Percentiles rank a stretch among this genome's conserved stretches.
Evolutionary conservation across 2,888 invertebrate species (phyloP).

Genomic region (Phaonia tiefii): DNA sequence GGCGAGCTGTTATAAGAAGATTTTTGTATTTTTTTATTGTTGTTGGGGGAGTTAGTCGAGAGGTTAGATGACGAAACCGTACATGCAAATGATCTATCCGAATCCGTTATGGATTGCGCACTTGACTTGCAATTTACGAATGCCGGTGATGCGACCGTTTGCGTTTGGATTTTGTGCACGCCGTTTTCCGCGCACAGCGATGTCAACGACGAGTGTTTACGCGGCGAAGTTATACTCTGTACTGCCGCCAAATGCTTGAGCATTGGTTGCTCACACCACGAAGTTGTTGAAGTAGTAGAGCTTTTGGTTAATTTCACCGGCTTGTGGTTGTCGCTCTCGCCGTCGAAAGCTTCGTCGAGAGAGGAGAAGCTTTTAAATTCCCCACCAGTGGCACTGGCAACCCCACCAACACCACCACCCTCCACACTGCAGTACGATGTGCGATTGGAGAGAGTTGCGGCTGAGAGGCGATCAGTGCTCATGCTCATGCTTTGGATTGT

Average conservation of each 20-base stretch:
- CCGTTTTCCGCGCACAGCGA: conserved; percentile 69
- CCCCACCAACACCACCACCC: conserved; percentile 67
- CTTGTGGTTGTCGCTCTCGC: conserved; percentile 52
- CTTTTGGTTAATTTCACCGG: conserved; percentile 64
- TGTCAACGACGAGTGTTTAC: conserved; percentile 75
- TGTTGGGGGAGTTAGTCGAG: conserved; percentile 49
- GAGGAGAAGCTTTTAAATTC: conserved; percentile 76
- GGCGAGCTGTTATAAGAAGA: conserved; percentile 79
- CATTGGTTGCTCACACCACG: conserved; percentile 67
- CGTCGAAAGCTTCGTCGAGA: conserved; percentile 75
- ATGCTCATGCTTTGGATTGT: conserved; percentile 75
- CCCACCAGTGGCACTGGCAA: conserved; percentile 40
- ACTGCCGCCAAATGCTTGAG: conserved; percentile 72
- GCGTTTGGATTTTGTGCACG: conserved; percentile 61
- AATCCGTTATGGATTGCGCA: conserved; percentile 40
- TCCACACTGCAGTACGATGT: conserved; percentile 78
- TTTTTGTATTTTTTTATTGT: conserved; percentile 46
- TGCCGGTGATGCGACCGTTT: conserved; percentile 55
- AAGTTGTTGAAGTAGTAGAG: conserved; percentile 67
- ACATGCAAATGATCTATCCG: conserved; percentile 56
- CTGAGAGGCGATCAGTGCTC: conserved; percentile 73
- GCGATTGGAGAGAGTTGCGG: conserved; percentile 77
- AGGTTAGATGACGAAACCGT: conserved; percentile 59
- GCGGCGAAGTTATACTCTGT: conserved; percentile 76
- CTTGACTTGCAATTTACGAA: conserved; percentile 47